Evolutionary conservation across 2,888 invertebrate species (phyloP), one percentile per base, ranked within the genome.

Genomic region (Hyppa rectilinea): DNA sequence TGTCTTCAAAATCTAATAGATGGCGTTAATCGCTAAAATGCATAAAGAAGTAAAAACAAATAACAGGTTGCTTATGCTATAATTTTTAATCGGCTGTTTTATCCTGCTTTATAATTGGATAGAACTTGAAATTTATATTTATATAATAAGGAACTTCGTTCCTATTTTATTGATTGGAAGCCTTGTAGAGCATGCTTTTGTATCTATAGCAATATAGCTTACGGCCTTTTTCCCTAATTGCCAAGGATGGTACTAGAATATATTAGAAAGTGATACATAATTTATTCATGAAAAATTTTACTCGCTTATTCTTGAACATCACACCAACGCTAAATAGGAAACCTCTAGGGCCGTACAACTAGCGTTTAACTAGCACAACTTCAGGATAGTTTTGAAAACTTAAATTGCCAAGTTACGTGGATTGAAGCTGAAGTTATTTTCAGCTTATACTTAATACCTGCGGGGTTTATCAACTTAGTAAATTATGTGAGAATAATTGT

Each of bases 331-430:
- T 74, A 73, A 71, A 70, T 74, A 85, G 81, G 81, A 87, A 91
- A 85, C 84, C 89, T 88, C 90, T 84, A 82, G 87, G 86, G 89
- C 75, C 78, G 72, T 69, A 75, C 80, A 78, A 83, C 86, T 80
- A 87, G 73, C 88, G 88, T 89, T 92, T 91, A 93, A 91, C 92
- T 89, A 89, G 83, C 84, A 80, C 82, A 90, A 92, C 89, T 91
- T 89, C 82, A 79, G 85, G 83, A 89, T 92, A 92, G 91, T 93
- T 93, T 90, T 90, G 87, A 85, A 90, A 93, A 94, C 90, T 93
- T 93, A 90, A 92, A 94, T 94, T 93, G 88, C 88, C 70, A 89
- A 90, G 90, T 90, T 91, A 90, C 88, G 83, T 80, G 84, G 80
- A 83, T 82, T 82, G 75, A 80, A 82, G 83, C 73, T 72, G 58